Conservation (phyloP, 35 echinoderm and acorn worm genomes). For the Heliocidaris erythrogramma region DNA sequence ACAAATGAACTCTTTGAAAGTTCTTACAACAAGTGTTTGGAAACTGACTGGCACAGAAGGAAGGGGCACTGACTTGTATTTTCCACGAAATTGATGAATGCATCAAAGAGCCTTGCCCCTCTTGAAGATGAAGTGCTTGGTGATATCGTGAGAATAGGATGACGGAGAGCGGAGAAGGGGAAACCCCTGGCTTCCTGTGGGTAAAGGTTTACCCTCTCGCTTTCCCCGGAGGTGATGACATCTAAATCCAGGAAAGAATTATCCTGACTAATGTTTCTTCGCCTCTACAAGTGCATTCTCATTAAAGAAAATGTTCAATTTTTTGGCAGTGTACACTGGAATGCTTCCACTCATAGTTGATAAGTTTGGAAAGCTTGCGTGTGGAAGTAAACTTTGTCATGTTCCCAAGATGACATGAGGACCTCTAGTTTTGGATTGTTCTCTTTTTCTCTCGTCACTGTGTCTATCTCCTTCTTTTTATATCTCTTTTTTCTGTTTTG, state of each 20-base stretch:
- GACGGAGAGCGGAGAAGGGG: neutral
- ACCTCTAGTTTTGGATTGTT: neutral
- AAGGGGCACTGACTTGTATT: neutral
- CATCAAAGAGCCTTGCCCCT: neutral
- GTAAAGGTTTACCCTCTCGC: neutral
- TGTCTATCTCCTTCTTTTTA: neutral
- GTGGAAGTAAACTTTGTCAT: neutral
- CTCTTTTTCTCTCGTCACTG: neutral
- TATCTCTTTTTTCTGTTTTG: neutral
- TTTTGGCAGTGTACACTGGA: neutral
- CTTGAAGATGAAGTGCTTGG: neutral
- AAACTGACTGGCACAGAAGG: neutral
- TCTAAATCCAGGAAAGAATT: constrained; percentile 10
- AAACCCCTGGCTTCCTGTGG: neutral
- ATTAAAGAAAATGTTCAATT: neutral
- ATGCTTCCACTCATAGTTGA: neutral
- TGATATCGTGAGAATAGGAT: constrained; percentile 1
- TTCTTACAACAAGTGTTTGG: neutral
- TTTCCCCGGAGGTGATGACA: neutral
- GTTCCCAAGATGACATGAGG: neutral
- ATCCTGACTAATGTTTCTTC: neutral
- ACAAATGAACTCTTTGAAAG: neutral
- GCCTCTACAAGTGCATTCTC: neutral
- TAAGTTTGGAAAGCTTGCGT: neutral
- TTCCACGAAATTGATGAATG: neutral